phyloP scores from a whole-genome alignment of 2,888 invertebrate genomes.

The Anthrax anthrax region DNA sequence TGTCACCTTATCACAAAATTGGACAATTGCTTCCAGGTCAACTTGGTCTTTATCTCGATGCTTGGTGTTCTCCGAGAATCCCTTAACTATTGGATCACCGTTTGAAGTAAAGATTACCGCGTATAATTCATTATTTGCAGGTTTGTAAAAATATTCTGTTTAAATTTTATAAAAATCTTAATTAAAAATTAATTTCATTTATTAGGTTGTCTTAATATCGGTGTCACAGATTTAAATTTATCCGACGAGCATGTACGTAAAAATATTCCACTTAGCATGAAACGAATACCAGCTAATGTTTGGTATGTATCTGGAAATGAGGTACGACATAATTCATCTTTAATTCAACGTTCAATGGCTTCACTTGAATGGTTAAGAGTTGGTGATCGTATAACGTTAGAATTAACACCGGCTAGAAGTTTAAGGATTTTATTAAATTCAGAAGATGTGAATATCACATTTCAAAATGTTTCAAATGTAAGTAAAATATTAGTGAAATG shows the following conservation, averaged over 20 bases:
- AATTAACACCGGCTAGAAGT: slow-evolving; percentile 52
- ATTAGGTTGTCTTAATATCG: slow-evolving; percentile 63
- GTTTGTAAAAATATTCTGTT: no score
- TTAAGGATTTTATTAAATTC: slow-evolving; percentile 68
- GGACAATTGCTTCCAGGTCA: slow-evolving; percentile 30
- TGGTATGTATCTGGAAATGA: slow-evolving; percentile 43
- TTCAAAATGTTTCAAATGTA: slow-evolving; percentile 64
- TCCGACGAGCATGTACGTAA: slow-evolving; percentile 47
- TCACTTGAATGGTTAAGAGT: slow-evolving; percentile 67
- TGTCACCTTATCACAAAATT: slow-evolving; percentile 30
- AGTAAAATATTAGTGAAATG: slow-evolving; percentile 16
- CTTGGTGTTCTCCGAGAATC: slow-evolving; percentile 32
- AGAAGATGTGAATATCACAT: slow-evolving; percentile 62
- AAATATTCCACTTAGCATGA: slow-evolving; percentile 49
- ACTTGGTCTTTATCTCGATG: slow-evolving; percentile 29
- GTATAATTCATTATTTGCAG: slow-evolving; percentile 32
- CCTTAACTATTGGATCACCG: slow-evolving; percentile 29
- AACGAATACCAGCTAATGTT: slow-evolving; percentile 48
- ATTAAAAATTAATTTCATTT: neutral
- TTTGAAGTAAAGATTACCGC: slow-evolving; percentile 32
- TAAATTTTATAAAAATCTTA: neutral
- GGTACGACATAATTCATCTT: slow-evolving; percentile 49
- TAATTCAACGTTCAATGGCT: slow-evolving; percentile 48
- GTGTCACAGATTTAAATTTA: slow-evolving; percentile 57
- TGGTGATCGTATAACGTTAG: slow-evolving; percentile 64